phyloP scores from a whole-genome alignment of 2,888 invertebrate genomes.

The Sesamia inferens region DNA sequence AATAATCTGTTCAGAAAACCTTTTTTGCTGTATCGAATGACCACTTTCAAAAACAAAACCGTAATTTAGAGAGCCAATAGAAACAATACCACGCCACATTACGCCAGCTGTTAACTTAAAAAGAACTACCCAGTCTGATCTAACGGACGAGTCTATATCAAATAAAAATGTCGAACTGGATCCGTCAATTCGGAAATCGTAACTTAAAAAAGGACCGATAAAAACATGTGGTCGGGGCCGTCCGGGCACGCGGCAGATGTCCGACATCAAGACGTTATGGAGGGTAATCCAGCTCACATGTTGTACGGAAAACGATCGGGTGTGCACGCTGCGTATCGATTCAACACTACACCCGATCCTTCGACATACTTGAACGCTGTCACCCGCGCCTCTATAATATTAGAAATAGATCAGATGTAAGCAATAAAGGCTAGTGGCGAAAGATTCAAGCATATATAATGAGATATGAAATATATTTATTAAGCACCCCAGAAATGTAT shows the following conservation, averaged over 20 bases:
- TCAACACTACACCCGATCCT: constrained; percentile 57
- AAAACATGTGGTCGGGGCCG: constrained; percentile 80
- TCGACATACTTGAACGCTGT: constrained; percentile 67
- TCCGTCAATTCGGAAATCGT: constrained; percentile 74
- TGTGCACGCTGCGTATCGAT: constrained; percentile 61
- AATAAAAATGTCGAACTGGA: constrained; percentile 71
- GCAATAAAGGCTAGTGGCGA: constrained; percentile 64
- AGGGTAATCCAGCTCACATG: constrained; percentile 84
- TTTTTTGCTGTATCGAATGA: background rate
- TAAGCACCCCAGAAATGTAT: constrained; percentile 42
- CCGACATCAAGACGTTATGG: constrained; percentile 86
- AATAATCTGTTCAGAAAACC: background rate
- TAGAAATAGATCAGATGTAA: constrained; percentile 72
- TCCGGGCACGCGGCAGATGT: constrained; percentile 81
- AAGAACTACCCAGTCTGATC: constrained; percentile 38
- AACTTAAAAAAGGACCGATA: constrained; percentile 78
- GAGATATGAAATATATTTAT: constrained; percentile 54
- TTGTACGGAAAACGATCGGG: constrained; percentile 80
- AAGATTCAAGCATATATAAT: constrained; percentile 46
- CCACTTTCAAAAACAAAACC: constrained; percentile 13
- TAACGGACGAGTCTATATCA: constrained; percentile 40
- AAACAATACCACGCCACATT: constrained; percentile 27
- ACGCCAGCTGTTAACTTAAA: constrained; percentile 52
- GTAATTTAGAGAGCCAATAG: constrained; percentile 29
- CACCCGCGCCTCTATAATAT: constrained; percentile 65